Conservation (phyloP, 1,140 invertebrate species). For the Orchestia grillus region DNA sequence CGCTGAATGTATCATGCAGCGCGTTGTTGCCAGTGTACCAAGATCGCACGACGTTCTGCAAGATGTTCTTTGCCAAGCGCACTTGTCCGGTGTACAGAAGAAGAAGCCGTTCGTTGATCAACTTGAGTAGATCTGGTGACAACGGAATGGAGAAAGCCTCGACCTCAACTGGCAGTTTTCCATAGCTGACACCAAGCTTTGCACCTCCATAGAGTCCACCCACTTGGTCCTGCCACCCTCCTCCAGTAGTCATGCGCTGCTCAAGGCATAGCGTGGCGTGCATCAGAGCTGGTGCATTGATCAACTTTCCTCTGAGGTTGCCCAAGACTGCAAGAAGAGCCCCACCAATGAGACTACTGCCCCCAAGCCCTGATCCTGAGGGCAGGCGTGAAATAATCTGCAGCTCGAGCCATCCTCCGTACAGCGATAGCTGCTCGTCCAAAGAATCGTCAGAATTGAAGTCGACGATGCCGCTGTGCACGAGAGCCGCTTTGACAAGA, state of each 20-base stretch:
- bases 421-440: conserved; percentile 50
- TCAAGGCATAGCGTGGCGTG: conserved; percentile 73
- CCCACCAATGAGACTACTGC: conserved; percentile 74
- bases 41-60: conserved; percentile 74
- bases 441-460: conserved; percentile 67
- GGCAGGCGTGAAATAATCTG: conserved; percentile 74
- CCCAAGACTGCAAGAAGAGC: conserved; percentile 73
- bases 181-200: conserved; percentile 63
- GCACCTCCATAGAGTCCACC: conserved; percentile 65
- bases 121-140: conserved; percentile 68
- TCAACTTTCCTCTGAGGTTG: conserved; percentile 70
- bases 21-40: conserved; percentile 74
- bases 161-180: conserved; percentile 61
- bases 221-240: conserved; percentile 76
- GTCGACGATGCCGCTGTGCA: conserved; percentile 72
- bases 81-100: conserved; percentile 75
- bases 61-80: conserved; percentile 74
- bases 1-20: conserved; percentile 67
- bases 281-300: conserved; percentile 56
- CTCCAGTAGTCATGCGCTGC: conserved; percentile 75
- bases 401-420: conserved; percentile 73
- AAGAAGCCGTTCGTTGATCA: conserved; percentile 72
- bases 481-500: conserved; percentile 73
- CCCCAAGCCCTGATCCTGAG: conserved; percentile 75
- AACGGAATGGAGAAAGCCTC: conserved; percentile 67